phyloP scores from a whole-genome alignment of 2,888 invertebrate species.

The Rotaria sp. region DNA sequence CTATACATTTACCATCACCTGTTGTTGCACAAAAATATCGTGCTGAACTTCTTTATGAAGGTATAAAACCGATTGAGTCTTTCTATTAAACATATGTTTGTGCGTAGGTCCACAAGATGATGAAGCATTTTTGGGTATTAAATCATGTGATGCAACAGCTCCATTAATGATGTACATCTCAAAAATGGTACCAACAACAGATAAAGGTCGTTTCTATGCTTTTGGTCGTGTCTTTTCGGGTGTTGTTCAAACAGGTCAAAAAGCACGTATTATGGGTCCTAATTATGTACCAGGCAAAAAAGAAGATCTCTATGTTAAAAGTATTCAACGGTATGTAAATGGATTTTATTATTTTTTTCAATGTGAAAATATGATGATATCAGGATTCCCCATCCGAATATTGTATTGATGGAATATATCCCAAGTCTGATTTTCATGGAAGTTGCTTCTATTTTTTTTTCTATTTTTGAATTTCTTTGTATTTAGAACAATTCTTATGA shows the following conservation, averaged over 20 bases:
- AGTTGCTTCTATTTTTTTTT: slow-evolving; percentile 38
- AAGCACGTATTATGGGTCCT: slow-evolving; percentile 95
- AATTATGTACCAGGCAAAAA: slow-evolving; percentile 96
- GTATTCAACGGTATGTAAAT: slow-evolving; percentile 70
- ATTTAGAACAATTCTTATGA: slow-evolving; percentile 83
- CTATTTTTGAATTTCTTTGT: slow-evolving; percentile 53
- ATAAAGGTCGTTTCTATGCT: slow-evolving; percentile 99
- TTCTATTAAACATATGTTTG: background rate
- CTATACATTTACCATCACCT: slow-evolving; percentile 96
- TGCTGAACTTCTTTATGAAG: slow-evolving; percentile 52
- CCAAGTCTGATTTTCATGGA: background rate
- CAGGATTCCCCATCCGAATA: background rate
- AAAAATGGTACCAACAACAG: slow-evolving; percentile 99
- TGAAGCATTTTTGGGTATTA: slow-evolving; percentile 75
- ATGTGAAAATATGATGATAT: slow-evolving; percentile 1
- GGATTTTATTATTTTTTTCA: background rate
- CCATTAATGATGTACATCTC: slow-evolving; percentile 99
- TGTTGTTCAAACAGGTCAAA: slow-evolving; percentile 63
- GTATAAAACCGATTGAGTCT: background rate
- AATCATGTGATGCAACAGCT: slow-evolving; percentile 87
- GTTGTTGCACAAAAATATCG: slow-evolving; percentile 97
- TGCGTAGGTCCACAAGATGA: slow-evolving; percentile 76
- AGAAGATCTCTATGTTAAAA: slow-evolving; percentile 95
- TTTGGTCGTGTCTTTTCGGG: slow-evolving; percentile 99
- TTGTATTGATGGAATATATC: background rate